phyloP scores from a whole-genome alignment of 2,888 invertebrate species.

The Andrena flavipes region DNA sequence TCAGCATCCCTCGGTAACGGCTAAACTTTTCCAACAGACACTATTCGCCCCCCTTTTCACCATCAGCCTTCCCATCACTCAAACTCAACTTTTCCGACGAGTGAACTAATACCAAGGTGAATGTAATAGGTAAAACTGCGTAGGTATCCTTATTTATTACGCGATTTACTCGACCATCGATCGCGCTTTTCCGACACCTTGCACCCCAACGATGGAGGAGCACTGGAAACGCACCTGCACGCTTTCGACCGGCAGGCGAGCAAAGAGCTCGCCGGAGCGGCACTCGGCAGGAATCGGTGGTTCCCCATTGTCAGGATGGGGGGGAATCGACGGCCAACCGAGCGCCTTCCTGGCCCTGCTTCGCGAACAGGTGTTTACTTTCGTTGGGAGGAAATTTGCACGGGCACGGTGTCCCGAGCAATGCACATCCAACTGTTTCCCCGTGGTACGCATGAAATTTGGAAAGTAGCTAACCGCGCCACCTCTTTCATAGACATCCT shows the following conservation, averaged over 20 bases:
- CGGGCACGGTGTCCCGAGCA: conserved; percentile 19
- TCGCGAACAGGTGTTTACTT: conserved; percentile 73
- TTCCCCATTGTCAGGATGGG: conserved; percentile 63
- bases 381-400: conserved; percentile 60
- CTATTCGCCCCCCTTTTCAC: background rate
- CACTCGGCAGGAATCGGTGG: conserved; percentile 70
- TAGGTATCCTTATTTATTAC: too few species aligned
- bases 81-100: background rate
- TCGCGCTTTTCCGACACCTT: background rate
- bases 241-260: conserved; percentile 50
- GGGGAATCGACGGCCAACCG: conserved; percentile 67
- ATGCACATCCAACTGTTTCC: conserved; percentile 20
- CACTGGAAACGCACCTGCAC: conserved; percentile 26
- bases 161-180: background rate
- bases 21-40: background rate
- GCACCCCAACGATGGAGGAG: background rate
- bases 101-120: too few species aligned
- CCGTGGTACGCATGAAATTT: conserved; percentile 29
- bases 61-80: background rate
- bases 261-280: conserved; percentile 54
- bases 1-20: conserved; percentile 1
- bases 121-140: background rate
- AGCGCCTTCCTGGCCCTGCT: conserved; percentile 59
- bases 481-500: too few species aligned
- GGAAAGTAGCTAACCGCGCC: background rate